Evolutionary conservation across 2,113 vertebrate species (phyloP), one percentile per base, ranked within the genome.

Genomic region (Felis chaus): DNA sequence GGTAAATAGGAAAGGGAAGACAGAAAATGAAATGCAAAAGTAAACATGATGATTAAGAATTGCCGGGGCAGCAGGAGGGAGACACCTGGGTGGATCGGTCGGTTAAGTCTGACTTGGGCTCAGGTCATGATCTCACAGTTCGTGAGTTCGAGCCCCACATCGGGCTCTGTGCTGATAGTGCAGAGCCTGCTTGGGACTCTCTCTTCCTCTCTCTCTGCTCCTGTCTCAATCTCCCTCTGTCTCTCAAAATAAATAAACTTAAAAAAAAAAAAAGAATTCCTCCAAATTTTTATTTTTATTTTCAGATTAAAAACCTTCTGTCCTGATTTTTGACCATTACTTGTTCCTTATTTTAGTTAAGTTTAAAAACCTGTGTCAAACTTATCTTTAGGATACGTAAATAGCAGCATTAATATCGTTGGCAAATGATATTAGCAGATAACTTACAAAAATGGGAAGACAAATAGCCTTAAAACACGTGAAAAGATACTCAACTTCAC

Each of bases 251-350:
- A 61, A 61, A 61, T 61, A 61, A 61, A 61, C 57, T 61, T 61
- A 25, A 61, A 61, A 61, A 61, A 61, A 36, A 57, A 57, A 55
- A 55, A 55, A 13, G 21, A 61, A 61, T 61, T 61, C 8, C 12
- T 65, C 27, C 57, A 61, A 61, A 23, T 61, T 61, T 57, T 61
- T 61, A 57, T 63, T 27, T 63, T 25, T 63, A 80, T 63, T 81
- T 94, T 91, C 82, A 96, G 27, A 87, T 76, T 88, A 39, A 88
- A 91, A 76, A 69, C 6, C 3, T 88, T 61, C 33, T 90, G 39
- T 85, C 63, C 48, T 88, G 89, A 92, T 76, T 96, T 68, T 14
- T 78, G 33, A 92, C 4, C 39, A 78, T 76, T 83, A 69, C 2
- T 61, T 78, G 9, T 15, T 1, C n/a, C 33, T 63, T 63, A 83